phyloP scores from a whole-genome alignment of 2,113 vertebrate species.

The Dryoscopus gambensis region DNA sequence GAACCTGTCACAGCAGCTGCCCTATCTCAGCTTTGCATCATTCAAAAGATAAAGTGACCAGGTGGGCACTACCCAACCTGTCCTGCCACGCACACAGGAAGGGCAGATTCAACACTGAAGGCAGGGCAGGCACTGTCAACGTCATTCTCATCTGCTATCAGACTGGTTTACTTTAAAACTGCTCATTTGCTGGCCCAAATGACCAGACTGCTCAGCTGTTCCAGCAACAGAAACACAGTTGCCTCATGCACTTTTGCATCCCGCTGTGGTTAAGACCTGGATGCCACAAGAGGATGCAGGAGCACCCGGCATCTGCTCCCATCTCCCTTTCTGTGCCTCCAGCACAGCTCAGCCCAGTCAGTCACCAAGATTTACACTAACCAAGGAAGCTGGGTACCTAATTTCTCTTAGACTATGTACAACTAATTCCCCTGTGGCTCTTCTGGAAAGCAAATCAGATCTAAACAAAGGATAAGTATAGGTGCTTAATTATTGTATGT shows the following conservation, averaged over 20 bases:
- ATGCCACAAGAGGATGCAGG: background rate
- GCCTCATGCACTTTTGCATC: background rate
- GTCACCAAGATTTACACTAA: background rate
- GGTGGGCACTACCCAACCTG: background rate
- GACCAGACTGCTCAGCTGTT: background rate
- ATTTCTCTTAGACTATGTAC: background rate
- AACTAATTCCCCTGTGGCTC: background rate
- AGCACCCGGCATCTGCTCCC: background rate
- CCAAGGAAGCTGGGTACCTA: background rate
- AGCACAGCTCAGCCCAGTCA: background rate
- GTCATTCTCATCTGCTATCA: background rate
- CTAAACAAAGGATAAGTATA: slow-evolving; percentile 33
- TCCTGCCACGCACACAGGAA: background rate
- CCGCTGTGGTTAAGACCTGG: rapidly evolving
- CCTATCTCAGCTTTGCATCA: background rate
- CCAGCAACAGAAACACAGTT: background rate
- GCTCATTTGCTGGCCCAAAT: background rate
- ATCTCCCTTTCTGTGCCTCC: background rate
- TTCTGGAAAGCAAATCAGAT: slow-evolving; percentile 18
- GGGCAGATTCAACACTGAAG: background rate
- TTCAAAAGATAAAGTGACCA: background rate
- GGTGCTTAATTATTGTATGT: background rate
- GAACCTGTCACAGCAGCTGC: background rate
- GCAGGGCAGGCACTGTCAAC: background rate
- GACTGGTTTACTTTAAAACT: background rate